phyloP scores from a whole-genome alignment of 1,140 invertebrate genomes.

The Maniola jurtina region DNA sequence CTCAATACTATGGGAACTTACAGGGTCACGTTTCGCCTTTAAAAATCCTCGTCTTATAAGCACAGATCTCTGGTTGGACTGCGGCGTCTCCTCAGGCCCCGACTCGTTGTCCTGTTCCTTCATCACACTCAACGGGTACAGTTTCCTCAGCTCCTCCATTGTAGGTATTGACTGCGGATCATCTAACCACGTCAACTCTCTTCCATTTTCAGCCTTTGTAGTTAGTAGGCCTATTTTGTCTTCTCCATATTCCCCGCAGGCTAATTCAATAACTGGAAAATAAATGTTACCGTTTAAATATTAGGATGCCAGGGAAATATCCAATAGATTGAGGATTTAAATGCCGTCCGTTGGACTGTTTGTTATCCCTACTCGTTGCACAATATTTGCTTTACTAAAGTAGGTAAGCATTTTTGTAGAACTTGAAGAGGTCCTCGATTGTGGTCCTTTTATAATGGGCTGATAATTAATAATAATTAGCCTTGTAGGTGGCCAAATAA shows the following conservation, averaged over 20 bases:
- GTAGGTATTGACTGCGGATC: slow-evolving; percentile 78
- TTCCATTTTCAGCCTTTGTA: slow-evolving; percentile 86
- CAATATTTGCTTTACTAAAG: too few species aligned
- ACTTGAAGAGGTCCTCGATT: too few species aligned
- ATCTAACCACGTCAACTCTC: slow-evolving; percentile 83
- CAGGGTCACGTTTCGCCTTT: slow-evolving; percentile 86
- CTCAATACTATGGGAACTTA: slow-evolving; percentile 43
- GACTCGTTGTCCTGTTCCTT: slow-evolving; percentile 55
- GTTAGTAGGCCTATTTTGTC: slow-evolving; percentile 87
- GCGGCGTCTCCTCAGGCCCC: slow-evolving; percentile 83
- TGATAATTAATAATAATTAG: too few species aligned
- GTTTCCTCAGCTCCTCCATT: slow-evolving; percentile 79
- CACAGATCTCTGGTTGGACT: slow-evolving; percentile 84
- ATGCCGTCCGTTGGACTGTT: neutral
- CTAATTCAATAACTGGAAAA: slow-evolving; percentile 89
- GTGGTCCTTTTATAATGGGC: too few species aligned
- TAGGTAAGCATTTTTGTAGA: too few species aligned
- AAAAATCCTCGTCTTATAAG: slow-evolving; percentile 84
- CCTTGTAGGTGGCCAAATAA: too few species aligned
- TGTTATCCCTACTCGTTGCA: too few species aligned
- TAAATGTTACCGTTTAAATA: too few species aligned
- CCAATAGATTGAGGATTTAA: too few species aligned
- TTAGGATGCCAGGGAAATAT: too few species aligned
- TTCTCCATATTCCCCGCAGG: slow-evolving; percentile 92
- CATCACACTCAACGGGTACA: slow-evolving; percentile 72